A percentile compares a stretch with the other conserved stretches of the same genome.
These are phyloP conservation scores for Porphyrio hochstetteri DNA, from an alignment of 2,113 vertebrate species.

Conservation along the genomic window DNA sequence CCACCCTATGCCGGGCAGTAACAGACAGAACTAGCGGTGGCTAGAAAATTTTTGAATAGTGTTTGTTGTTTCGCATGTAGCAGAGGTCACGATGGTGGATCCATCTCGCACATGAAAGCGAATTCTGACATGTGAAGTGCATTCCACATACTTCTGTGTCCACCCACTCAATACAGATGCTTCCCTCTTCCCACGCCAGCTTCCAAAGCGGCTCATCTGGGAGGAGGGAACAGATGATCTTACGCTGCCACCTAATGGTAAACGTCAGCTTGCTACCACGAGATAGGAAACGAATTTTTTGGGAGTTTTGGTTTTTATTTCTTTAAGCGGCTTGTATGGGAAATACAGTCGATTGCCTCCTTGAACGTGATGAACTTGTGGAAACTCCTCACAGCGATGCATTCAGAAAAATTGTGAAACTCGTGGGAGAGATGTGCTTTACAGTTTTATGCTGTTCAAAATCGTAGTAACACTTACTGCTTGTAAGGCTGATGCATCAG, in stretches of 20 bases:
- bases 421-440: not conserved
- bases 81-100: conserved; percentile 73
- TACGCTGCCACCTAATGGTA: conserved; percentile 83
- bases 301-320: not conserved
- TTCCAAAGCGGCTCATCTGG: not conserved
- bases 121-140: conserved; percentile 47
- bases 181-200: conserved; percentile 16
- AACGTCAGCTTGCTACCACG: not conserved
- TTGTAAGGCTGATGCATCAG: not conserved
- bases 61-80: conserved; percentile 55
- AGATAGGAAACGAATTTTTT: not conserved
- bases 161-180: conserved; percentile 38
- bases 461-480: not conserved
- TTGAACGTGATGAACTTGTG: not conserved
- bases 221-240: conserved; percentile 23
- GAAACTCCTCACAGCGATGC: not conserved
- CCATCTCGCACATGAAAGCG: conserved; percentile 60
- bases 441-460: not conserved
- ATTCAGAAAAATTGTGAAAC: not conserved
- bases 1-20: not conserved
- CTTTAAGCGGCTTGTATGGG: not conserved
- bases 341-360: not conserved
- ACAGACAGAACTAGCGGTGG: not conserved
- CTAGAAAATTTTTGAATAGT: not conserved
- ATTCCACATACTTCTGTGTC: conserved; percentile 47